A percentile compares a stretch with the other conserved stretches of the same genome.
These are phyloP conservation scores for Ictalurus punctatus DNA, from an alignment of 2,113 vertebrate species.

Conservation along the genomic window DNA sequence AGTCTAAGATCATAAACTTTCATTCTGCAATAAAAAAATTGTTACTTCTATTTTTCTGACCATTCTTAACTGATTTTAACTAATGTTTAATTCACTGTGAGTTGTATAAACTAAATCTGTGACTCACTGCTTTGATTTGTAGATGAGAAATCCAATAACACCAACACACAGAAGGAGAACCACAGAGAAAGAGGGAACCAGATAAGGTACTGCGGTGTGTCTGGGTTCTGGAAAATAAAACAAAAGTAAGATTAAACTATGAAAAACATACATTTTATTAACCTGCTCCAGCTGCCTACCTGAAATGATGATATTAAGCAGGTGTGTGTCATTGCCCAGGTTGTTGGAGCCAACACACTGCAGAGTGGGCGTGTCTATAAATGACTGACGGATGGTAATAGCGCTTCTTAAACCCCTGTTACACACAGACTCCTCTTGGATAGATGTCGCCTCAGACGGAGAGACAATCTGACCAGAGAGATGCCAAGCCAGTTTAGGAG, in stretches of 20 bases:
- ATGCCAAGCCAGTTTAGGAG: slow-evolving; percentile 63
- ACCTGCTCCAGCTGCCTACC: neutral
- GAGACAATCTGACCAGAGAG: slow-evolving; percentile 55
- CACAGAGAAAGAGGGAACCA: neutral
- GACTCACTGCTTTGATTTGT: neutral
- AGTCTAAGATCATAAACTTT: too few species aligned
- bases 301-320: neutral
- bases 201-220: neutral
- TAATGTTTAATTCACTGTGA: neutral
- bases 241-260: neutral
- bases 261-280: neutral
- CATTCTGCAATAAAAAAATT: neutral
- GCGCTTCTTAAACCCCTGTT: slow-evolving; percentile 32
- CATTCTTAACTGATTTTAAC: neutral
- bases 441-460: slow-evolving; percentile 52
- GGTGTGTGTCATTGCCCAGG: neutral
- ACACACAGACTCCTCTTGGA: slow-evolving; percentile 50
- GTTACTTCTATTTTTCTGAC: neutral
- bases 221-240: neutral
- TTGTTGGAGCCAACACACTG: slow-evolving; percentile 63
- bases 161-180: neutral
- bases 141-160: slow-evolving; percentile 18
- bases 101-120: neutral
- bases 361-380: slow-evolving; percentile 46
- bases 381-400: slow-evolving; percentile 53